Evolutionary conservation across 2,888 invertebrate genomes (phyloP).

Genomic region (Dysmachus trigonus): DNA sequence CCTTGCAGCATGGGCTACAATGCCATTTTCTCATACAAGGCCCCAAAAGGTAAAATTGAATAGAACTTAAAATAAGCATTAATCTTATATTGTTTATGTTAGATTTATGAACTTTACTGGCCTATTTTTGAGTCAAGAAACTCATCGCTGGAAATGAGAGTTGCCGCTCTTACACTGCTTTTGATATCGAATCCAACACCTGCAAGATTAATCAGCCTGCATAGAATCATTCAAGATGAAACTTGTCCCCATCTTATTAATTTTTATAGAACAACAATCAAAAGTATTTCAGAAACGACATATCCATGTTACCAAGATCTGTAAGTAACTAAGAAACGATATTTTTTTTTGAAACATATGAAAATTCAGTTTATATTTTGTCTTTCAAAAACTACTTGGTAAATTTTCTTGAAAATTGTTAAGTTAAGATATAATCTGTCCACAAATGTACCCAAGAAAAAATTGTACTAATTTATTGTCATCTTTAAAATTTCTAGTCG

Average conservation of each 20-base stretch:
- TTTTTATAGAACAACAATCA: slow-evolving; percentile 76
- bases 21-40: slow-evolving; percentile 66
- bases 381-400: too few relatives aligned
- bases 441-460: too few relatives aligned
- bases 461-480: background rate
- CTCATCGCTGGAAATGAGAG: slow-evolving; percentile 73
- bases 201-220: slow-evolving; percentile 73
- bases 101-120: slow-evolving; percentile 72
- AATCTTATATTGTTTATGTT: background rate
- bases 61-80: background rate
- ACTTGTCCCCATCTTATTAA: slow-evolving; percentile 73
- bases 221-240: slow-evolving; percentile 73
- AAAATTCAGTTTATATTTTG: too few relatives aligned
- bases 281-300: slow-evolving; percentile 73
- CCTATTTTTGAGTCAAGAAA: slow-evolving; percentile 75
- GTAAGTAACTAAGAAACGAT: slow-evolving; percentile 65
- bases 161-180: slow-evolving; percentile 73
- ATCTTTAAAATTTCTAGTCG: slow-evolving; percentile 64
- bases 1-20: slow-evolving; percentile 73
- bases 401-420: too few relatives aligned
- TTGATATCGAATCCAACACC: slow-evolving; percentile 73
- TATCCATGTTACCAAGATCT: slow-evolving; percentile 74
- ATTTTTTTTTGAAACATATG: background rate
- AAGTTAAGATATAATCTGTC: too few relatives aligned
- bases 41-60: slow-evolving; percentile 64